These are phyloP conservation scores for Sigmodon hispidus DNA, from an alignment of 2,113 vertebrate genomes.

Conservation along the genomic window DNA sequence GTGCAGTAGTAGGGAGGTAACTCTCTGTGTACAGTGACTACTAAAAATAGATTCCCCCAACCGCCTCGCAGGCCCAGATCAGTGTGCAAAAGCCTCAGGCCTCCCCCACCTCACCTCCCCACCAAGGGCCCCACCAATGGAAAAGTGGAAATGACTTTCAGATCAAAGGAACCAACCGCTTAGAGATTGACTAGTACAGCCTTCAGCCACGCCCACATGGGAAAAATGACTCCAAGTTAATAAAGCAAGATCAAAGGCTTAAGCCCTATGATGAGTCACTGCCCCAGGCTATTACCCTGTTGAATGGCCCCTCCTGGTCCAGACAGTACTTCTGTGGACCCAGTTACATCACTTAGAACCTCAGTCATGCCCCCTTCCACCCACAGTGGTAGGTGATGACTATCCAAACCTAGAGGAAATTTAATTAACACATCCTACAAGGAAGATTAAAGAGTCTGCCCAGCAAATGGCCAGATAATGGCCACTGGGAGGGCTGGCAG, in stretches of 20 bases:
- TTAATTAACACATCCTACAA: conserved; percentile 66
- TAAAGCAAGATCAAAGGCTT: conserved; percentile 44
- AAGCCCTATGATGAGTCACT: background rate
- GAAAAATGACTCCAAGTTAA: conserved; percentile 43
- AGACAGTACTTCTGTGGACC: background rate
- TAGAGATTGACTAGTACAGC: background rate
- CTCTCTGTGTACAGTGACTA: background rate
- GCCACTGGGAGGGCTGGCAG: background rate
- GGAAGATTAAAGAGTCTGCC: background rate
- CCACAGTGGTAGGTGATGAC: background rate
- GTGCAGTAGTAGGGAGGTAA: too few species aligned
- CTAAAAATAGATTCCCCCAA: background rate
- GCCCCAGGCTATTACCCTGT: background rate
- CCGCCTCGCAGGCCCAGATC: background rate
- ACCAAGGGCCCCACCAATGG: accelerated
- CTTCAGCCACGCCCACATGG: background rate
- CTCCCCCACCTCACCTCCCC: background rate
- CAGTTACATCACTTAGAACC: background rate
- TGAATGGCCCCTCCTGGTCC: background rate
- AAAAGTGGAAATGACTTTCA: background rate
- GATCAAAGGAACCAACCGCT: conserved; percentile 46
- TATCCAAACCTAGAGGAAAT: conserved; percentile 31
- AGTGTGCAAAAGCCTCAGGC: background rate
- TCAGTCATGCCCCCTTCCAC: background rate
- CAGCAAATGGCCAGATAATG: conserved; percentile 26